Percentiles rank a stretch among this genome's conserved stretches.
Evolutionary conservation across 1,140 invertebrate species (phyloP).

Genomic region (Drosophila grimshawi): DNA sequence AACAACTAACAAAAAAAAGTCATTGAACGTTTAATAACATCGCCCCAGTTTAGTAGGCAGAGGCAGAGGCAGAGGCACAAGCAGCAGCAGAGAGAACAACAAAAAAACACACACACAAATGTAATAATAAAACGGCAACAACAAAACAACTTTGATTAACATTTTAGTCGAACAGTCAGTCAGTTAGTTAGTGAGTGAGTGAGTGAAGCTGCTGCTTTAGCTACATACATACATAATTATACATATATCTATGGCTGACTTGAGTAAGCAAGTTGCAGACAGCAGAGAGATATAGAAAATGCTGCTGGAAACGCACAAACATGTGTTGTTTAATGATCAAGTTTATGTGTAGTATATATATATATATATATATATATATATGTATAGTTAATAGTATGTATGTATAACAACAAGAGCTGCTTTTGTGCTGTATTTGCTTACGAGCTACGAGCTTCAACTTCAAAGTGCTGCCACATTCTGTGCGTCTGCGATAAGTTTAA

Average conservation of each 20-base stretch:
- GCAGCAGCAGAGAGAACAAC: background rate
- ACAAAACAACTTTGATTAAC: conserved; percentile 50
- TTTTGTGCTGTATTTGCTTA: conserved; percentile 42
- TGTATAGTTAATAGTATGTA: background rate
- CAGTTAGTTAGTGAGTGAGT: background rate
- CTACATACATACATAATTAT: too few species aligned
- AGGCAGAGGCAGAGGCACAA: conserved; percentile 4
- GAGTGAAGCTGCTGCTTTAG: background rate
- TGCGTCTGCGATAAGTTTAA: conserved; percentile 15
- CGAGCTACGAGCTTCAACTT: conserved; percentile 9
- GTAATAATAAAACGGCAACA: conserved; percentile 51
- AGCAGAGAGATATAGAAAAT: conserved; percentile 40
- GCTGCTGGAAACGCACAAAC: conserved; percentile 36
- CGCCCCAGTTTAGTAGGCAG: conserved; percentile 54
- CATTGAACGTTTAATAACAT: conserved; percentile 70
- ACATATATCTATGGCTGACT: background rate
- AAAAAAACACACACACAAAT: conserved; percentile 12
- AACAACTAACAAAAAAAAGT: conserved; percentile 51
- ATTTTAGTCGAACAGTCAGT: conserved; percentile 11
- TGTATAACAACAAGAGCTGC: conserved; percentile 23
- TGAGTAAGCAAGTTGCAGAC: conserved; percentile 8
- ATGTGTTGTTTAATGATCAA: conserved; percentile 47
- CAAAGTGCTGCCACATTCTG: conserved; percentile 15
- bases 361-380: conserved; percentile 1
- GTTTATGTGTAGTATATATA: background rate